phyloP scores from a whole-genome alignment of 2,113 vertebrate species.

The Malurus elegans region DNA sequence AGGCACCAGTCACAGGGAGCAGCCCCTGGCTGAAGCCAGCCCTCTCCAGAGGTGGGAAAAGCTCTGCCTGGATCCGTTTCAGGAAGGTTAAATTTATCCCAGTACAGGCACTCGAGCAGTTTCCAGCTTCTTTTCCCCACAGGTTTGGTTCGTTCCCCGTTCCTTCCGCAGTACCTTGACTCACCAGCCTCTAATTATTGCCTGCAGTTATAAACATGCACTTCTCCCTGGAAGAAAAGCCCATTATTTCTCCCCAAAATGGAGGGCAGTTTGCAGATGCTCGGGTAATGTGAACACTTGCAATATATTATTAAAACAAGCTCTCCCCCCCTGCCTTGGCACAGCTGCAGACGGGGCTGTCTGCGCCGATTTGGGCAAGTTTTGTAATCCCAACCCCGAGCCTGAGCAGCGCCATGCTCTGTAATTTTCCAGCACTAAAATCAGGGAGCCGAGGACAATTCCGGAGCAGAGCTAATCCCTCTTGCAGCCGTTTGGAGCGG shows the following conservation, averaged over 20 bases:
- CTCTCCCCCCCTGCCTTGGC: neutral
- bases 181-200: slow-evolving; percentile 50
- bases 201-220: slow-evolving; percentile 18
- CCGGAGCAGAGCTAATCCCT: neutral
- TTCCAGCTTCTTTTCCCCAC: neutral
- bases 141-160: neutral
- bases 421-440: neutral
- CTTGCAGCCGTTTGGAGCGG: neutral
- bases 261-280: slow-evolving; percentile 21
- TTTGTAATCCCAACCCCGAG: neutral
- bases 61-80: neutral
- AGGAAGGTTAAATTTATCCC: neutral
- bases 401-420: neutral
- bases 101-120: neutral
- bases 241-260: neutral
- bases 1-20: neutral
- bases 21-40: neutral
- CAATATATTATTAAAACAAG: neutral
- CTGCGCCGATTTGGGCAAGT: neutral
- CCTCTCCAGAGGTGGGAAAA: neutral
- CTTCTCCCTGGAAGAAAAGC: slow-evolving; percentile 18
- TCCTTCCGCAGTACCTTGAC: slow-evolving; percentile 12
- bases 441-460: neutral
- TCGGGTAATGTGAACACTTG: neutral
- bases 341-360: neutral